Evolutionary conservation across 2,797 vertebrate genomes (phyloP), one percentile per base, ranked within the genome.

Genomic region (Eulemur mongoz): DNA sequence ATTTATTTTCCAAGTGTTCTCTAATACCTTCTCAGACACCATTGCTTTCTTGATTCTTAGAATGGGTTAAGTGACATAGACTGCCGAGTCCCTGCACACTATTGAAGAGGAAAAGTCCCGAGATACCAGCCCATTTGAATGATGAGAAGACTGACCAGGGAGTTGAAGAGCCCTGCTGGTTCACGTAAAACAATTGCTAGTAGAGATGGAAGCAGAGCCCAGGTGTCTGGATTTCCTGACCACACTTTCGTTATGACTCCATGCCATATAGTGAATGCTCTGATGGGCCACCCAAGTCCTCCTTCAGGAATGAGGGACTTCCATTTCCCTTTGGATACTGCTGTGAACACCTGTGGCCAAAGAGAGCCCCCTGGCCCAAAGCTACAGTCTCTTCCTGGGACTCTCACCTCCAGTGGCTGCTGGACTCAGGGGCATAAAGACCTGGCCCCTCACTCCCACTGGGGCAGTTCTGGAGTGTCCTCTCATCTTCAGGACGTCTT

Each of bases 101-200:
- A 35, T 35, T 38, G 22, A 9, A 30, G n/a, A 69, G 65, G 65
- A 69, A 22, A 20, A 69, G 18, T 11, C n/a, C n/a, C 65, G 11
- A 69, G 65, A 35, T 18, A 69, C 9, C 18, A 38, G n/a, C n/a
- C n/a, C 18, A 38, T 69, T 69, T 38, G 22, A 69, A 10, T 35
- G 65, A 38, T 20, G 15, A 67, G 65, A 18, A 67, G 35, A n/a
- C 17, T 30, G 17, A 35, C 7, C 32, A 35, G n/a, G 4, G 65
- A 69, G 32, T 18, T 35, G 65, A 69, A 38, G n/a, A 35, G 4
- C 17, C 3, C 65, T 38, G 8, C 17, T 35, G 15, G 18, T 35
- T 18, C 1, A 0, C n/a, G 22, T 35, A 20, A 35, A 4, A 11
- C 20, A 9, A 38, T 11, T 35, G n/a, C n/a, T 4, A 10, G 35